Conservation (phyloP, 2,888 invertebrate species). For the Sabatieria punctata region DNA sequence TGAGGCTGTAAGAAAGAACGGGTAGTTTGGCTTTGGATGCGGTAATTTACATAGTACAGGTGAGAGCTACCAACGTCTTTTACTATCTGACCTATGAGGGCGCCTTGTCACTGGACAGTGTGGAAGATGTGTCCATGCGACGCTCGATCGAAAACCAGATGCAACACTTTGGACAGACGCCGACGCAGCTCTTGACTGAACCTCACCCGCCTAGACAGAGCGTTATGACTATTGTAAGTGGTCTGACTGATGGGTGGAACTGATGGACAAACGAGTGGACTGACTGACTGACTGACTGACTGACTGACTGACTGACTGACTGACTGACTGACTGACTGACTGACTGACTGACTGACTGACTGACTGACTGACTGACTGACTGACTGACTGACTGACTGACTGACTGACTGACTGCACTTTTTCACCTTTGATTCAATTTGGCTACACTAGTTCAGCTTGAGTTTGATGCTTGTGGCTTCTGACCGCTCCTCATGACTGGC, state of each 20-base stretch:
- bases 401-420: no score
- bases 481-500: no score
- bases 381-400: no score
- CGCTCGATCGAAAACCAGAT: slow-evolving; percentile 81
- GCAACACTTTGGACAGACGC: slow-evolving; percentile 93
- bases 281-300: background rate
- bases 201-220: slow-evolving; percentile 94
- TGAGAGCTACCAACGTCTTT: slow-evolving; percentile 93
- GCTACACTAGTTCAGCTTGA: no score
- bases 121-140: slow-evolving; percentile 14
- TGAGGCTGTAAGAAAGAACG: slow-evolving; percentile 18
- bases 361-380: no score
- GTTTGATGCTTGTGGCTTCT: no score
- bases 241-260: no score
- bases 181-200: slow-evolving; percentile 87
- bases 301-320: no score
- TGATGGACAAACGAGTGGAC: background rate
- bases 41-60: slow-evolving; percentile 23
- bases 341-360: no score
- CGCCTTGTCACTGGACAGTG: slow-evolving; percentile 64
- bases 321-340: no score
- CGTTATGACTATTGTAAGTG: slow-evolving; percentile 66
- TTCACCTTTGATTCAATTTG: no score
- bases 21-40: background rate
- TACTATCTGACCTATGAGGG: slow-evolving; percentile 99